A percentile compares a stretch with the other conserved stretches of the same genome.
Evolutionary conservation across 2,113 vertebrate species (phyloP).

Genomic region (Mustela lutreola): DNA sequence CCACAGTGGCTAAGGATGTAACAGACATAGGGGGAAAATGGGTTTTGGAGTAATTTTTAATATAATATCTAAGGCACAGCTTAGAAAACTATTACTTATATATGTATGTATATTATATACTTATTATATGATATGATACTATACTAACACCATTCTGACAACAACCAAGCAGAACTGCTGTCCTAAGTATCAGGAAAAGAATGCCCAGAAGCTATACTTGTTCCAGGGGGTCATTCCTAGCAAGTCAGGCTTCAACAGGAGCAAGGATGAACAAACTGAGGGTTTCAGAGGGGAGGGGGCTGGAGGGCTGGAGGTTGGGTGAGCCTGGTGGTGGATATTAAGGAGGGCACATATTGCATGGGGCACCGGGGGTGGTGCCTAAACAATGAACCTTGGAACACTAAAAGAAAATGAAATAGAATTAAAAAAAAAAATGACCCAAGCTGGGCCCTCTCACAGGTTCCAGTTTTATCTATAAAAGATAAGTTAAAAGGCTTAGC

Average conservation of each 20-base stretch:
- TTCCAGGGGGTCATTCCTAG: not conserved
- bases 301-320: too few species aligned
- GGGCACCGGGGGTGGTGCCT: too few species aligned
- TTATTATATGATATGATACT: not conserved
- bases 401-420: too few species aligned
- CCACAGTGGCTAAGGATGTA: not conserved
- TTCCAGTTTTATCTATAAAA: not conserved
- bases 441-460: not conserved
- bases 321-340: too few species aligned
- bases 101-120: not conserved
- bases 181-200: not conserved
- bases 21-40: not conserved
- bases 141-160: not conserved
- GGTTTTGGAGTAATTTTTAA: conserved; percentile 2
- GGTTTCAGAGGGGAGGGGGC: too few species aligned
- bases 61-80: not conserved
- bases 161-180: not conserved
- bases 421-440: not conserved
- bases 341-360: too few species aligned
- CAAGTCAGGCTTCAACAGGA: not conserved
- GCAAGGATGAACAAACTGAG: not conserved
- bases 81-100: not conserved
- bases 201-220: not conserved
- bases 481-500: not conserved
- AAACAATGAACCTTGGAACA: too few species aligned